Evolutionary conservation across 1,140 invertebrate species (phyloP), one percentile per base, ranked within the genome.

Genomic region (Drosophila willistoni): DNA sequence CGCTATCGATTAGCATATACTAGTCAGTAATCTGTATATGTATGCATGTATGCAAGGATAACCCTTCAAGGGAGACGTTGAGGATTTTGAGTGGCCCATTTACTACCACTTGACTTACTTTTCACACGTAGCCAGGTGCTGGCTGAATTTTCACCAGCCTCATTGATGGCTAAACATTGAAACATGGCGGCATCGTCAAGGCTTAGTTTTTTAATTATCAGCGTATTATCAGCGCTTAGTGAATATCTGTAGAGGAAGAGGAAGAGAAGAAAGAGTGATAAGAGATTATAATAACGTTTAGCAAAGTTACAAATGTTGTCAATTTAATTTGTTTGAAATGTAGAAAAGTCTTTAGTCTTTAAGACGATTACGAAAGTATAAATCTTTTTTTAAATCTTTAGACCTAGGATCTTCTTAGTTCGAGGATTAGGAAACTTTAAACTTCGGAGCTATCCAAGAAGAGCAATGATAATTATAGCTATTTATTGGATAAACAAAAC

Each of bases 111-210:
- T 73, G 56, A 96, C 97, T 97, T 95, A 98, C 98, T 98, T 95
- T 98, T 98, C 36, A 98, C 97, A 94, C 96, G 96, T 7, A 99
- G 93, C 97, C 97, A 99, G 4, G 97, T 98, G 72, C 96, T 96
- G 62, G 95, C 95, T 7, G 96, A 98, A 19, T 96, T 95, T 92
- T 98, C 96, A 10, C 98, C 98, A 1, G 96, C 98, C 79, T 96
- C 94, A 90, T 98, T 99, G 36, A 93, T 94, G 0, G 97, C 98
- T 74, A 98, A 95, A 92, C 98, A 99, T 90, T 99, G 98, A 92
- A 97, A 99, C 94, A 99, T 97, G 42, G 98, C 98, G 68, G 96
- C 96, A 93, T 99, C 97, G 71, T 95, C 95, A 89, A 97, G 95
- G 75, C 95, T 94, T 33, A 99, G 93, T 86, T 95, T 95, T 82